These are phyloP conservation scores for Hirtodrosophila cameraria DNA, from an alignment of 2,888 invertebrate genomes.

Conservation along the genomic window DNA sequence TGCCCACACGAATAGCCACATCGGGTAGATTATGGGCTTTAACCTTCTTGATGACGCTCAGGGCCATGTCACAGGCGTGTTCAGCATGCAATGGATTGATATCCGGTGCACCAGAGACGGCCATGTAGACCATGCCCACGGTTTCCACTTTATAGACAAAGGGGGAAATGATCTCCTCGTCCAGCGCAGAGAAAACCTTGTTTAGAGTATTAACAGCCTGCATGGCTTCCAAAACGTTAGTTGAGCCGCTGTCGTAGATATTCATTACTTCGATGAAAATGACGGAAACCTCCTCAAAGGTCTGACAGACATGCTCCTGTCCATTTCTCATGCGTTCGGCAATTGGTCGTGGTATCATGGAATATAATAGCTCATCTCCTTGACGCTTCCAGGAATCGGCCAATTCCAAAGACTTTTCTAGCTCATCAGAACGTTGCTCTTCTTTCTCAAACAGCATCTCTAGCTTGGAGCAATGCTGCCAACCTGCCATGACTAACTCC, in stretches of 20 bases:
- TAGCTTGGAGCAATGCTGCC: slow-evolving; percentile 92
- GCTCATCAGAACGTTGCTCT: slow-evolving; percentile 90
- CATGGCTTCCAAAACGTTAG: slow-evolving; percentile 86
- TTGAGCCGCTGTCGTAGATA: slow-evolving; percentile 78
- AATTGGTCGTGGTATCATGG: slow-evolving; percentile 95
- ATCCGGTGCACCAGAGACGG: slow-evolving; percentile 95
- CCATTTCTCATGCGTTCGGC: slow-evolving; percentile 92
- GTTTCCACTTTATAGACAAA: slow-evolving; percentile 97
- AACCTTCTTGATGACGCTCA: slow-evolving; percentile 89
- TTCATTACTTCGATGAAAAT: slow-evolving; percentile 83
- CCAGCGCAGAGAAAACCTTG: slow-evolving; percentile 93
- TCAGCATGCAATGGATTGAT: slow-evolving; percentile 89
- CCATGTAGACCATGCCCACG: slow-evolving; percentile 96
- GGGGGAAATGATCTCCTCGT: slow-evolving; percentile 92
- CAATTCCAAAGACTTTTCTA: slow-evolving; percentile 91
- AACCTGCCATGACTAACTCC: slow-evolving; percentile 92
- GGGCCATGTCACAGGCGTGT: slow-evolving; percentile 90
- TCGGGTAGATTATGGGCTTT: slow-evolving; percentile 87
- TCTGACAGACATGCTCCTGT: slow-evolving; percentile 92
- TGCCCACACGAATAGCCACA: slow-evolving; percentile 87
- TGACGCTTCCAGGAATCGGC: slow-evolving; percentile 93
- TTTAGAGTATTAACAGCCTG: slow-evolving; percentile 94
- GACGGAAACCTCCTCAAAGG: slow-evolving; percentile 84
- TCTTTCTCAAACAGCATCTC: slow-evolving; percentile 93
- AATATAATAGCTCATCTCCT: slow-evolving; percentile 93